phyloP scores from a whole-genome alignment of 2,888 invertebrate species.

The Allolobophora icterica region DNA sequence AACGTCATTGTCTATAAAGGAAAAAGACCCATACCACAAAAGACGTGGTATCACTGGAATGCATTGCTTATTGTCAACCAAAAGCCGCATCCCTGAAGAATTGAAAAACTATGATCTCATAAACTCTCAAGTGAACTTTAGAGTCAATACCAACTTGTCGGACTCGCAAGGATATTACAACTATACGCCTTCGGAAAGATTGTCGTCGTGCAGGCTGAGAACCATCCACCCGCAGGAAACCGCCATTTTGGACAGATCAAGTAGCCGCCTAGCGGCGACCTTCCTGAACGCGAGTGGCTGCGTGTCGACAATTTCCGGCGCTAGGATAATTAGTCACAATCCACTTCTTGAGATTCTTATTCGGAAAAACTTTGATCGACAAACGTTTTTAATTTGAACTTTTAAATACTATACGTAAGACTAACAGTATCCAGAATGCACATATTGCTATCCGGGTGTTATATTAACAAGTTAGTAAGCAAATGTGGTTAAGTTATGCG shows the following conservation, averaged over 20 bases:
- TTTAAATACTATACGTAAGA: not conserved
- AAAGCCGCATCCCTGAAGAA: not conserved
- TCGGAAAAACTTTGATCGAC: constrained; percentile 13
- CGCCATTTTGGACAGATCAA: constrained; percentile 13
- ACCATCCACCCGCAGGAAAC: not conserved
- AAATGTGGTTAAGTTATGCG: no score
- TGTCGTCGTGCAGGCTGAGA: not conserved
- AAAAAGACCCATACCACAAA: not conserved
- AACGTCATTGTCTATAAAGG: not conserved
- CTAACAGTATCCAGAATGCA: not conserved
- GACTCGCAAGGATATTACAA: not conserved
- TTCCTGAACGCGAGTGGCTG: not conserved
- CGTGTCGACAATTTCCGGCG: not conserved
- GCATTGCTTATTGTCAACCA: not conserved
- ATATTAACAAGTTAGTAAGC: not conserved
- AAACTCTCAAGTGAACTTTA: not conserved
- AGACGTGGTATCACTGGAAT: not conserved
- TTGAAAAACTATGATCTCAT: not conserved
- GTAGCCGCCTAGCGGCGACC: not conserved
- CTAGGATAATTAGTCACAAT: not conserved
- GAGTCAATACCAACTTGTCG: not conserved
- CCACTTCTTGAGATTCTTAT: not conserved
- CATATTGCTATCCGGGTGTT: not conserved
- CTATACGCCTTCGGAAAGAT: not conserved
- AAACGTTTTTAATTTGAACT: not conserved